Base-by-base conservation (phyloP, 2,888 invertebrate species). In the Metalampra italica region DNA sequence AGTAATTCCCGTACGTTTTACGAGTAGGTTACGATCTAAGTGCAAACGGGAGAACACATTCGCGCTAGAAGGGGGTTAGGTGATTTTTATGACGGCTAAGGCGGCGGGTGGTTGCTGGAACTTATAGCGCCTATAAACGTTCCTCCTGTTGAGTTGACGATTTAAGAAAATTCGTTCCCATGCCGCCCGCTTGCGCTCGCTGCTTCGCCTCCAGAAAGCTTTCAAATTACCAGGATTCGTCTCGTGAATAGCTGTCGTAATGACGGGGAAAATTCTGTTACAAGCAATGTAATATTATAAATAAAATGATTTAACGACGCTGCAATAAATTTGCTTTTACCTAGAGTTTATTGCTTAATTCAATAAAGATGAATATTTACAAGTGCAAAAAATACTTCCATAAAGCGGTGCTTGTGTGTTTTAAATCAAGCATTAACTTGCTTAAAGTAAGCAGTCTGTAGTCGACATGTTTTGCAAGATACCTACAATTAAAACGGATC, bases 41-140 rank as follows among this genome's bases (percentile, higher is more conserved):
- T 64, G 57, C 51, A 60, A 65, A 67, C 62, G 62, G 66, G 59
- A 59, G 66, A 66, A 65, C 64, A 62, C 62, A 57, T 59, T 60
- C 56, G 56, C 59, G 56, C 55, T 57, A 56, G 52, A 60, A 59
- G 58, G 62, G 62, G 68, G 66, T 74, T 69, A 75, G 75, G 74
- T 78, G 80, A 78, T 83, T 86, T 82, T 86, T 85, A 85, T 76
- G 77, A 74, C 70, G 71, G 72, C 62, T 72, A 60, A 77, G 66
- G 66, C 69, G 70, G 75, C 69, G 70, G 75, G 77, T 73, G 78
- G 75, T 77, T 76, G 70, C 74, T 78, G 79, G 68, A 76, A 72
- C 82, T 85, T 87, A 89, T 82, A 71, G 78, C 78, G 64, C 60
- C 81, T 75, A 84, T 85, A 88, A 87, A 86, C 68, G 59, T 67